These are phyloP conservation scores for Taenioides sp. DNA, from an alignment of 2,797 vertebrate species.

Conservation along the genomic window DNA sequence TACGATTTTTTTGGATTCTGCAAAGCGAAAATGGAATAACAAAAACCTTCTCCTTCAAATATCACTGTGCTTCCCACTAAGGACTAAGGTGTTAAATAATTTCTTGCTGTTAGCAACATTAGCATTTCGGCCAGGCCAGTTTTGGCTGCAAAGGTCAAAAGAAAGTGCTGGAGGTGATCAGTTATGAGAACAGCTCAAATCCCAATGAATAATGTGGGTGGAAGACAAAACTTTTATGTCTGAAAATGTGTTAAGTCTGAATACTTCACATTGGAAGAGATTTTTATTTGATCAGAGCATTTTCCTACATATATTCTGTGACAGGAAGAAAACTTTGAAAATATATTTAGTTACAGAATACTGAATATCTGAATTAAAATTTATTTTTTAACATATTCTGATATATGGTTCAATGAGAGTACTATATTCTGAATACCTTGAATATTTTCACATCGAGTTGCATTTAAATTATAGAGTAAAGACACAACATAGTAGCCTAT, in stretches of 20 bases:
- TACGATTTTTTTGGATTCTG: too few relatives aligned
- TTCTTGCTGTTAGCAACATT: background rate
- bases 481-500: too few relatives aligned
- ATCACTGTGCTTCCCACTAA: background rate
- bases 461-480: too few relatives aligned
- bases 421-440: too few relatives aligned
- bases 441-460: too few relatives aligned
- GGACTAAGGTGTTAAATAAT: background rate
- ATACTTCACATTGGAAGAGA: background rate
- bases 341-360: too few relatives aligned
- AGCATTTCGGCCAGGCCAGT: background rate
- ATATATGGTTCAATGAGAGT: too few relatives aligned
- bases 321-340: too few relatives aligned
- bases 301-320: background rate
- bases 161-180: background rate
- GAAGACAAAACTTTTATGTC: conserved; percentile 3
- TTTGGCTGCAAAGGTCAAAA: background rate
- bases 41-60: too few relatives aligned
- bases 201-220: conserved; percentile 3
- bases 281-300: background rate
- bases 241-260: background rate
- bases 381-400: too few relatives aligned
- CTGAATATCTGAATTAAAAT: too few relatives aligned
- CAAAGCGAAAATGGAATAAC: too few relatives aligned
- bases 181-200: background rate